Base-by-base conservation (phyloP, 2,113 vertebrate genomes). In the Leptocoma aspasia region DNA sequence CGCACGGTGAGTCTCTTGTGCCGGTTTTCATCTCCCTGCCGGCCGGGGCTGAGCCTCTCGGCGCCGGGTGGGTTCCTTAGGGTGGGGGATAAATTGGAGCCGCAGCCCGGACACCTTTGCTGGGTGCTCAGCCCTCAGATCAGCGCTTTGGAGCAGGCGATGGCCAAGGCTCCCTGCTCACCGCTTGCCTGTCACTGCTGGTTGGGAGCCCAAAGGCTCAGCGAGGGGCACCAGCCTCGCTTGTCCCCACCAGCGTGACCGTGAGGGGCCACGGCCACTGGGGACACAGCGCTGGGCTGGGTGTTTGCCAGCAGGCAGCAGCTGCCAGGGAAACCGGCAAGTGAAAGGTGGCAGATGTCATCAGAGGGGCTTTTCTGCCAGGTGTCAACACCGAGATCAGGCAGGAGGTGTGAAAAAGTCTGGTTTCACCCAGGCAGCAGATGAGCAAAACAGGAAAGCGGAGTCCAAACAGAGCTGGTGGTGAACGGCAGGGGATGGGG, bases 21-120 rank as follows among this genome's bases (percentile, higher is more conserved):
- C 7, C 1, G 35, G 4, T 4, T 27, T 20, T 7, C 33, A 4
- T 4, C 70, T 47, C 21, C 52, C 52, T 2, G 3, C 27, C 2
- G 6, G 0, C 63, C 3, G 10, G 4, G 26, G 6, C 47, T 2
- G n/a, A 73, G 73, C 54, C 73, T 20, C n/a, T 0, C 0, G 2
- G 60, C 59, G 35, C 28, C 9, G 1, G 1, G 52, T 8, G 15
- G 73, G 63, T 1, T 50, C 37, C 65, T 47, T 0, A 30, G 33
- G 27, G 3, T 0, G 8, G 28, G 53, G 73, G 50, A 23, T 15
- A 2, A 11, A 3, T 3, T 4, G n/a, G 64, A 28, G 22, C 14
- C 6, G 2, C 42, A 27, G 50, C n/a, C 45, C 1, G 3, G 70
- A 2, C 13, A 0, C 6, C 5, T 22, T 4, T 4, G 26, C 31